Evolutionary conservation across 1,140 invertebrate species (phyloP), one percentile per base, ranked within the genome.

Genomic region (Trypoxylus dichotomus): DNA sequence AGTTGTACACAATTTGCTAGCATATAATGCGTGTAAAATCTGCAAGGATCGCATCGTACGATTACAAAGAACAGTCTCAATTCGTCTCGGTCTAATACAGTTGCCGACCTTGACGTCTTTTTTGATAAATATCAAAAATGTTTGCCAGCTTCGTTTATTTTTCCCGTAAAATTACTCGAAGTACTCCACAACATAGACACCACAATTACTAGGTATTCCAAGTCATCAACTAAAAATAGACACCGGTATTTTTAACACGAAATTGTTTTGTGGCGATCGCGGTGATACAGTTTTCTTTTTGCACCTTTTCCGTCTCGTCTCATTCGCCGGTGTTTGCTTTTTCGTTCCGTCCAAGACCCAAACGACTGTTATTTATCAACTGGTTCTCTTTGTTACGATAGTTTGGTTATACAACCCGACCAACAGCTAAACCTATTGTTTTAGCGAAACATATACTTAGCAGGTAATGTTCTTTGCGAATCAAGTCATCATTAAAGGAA

Each of bases 331-430:
- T 24, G 25, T 68, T 27, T 24, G 21, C 27, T 68, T 68, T 68
- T 68, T 68, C 24, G 60, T 68, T 68, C 24, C 60, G 21, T 68
- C 60, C 1, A 5, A 27, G 27, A 10, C 60, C 21, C 21, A 21
- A 68, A 68, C 24, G 21, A 68, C 60, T 68, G 60, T 68, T 68
- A 68, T 27, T 68, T 68, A 68, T 68, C 24, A 68, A 68, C 60
- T 68, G 60, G 60, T 68, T 68, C 7, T 68, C 60, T 68, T 68
- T 68, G 60, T 68, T 68, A 10, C 24, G 21, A 25, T 68, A 68
- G 60, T 68, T 68, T 68, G 60, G 25, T 68, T 68, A 24, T 29
- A 68, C 60, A 27, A 15, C 24, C 27, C 11, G 21, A 68, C 60
- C 60, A 68, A 27, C 60, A 27, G 21, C 60, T 68, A 8, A 68